Conservation (phyloP, 2,797 vertebrate genomes). For the Carduelis carduelis region DNA sequence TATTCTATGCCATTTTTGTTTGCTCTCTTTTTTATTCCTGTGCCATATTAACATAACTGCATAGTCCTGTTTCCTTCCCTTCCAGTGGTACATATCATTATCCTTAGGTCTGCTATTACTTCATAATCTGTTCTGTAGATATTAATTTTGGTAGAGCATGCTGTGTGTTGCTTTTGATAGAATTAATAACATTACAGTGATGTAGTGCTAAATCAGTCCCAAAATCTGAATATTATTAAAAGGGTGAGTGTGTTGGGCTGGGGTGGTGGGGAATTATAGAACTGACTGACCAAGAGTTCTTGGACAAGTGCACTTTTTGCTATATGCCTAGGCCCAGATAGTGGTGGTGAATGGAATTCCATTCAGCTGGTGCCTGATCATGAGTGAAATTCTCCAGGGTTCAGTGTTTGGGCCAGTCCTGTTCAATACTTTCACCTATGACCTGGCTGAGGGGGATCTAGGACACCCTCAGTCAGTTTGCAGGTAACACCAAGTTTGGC, state of each 20-base stretch:
- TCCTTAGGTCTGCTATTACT: not conserved
- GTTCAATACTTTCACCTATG: not conserved
- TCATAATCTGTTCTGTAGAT: not conserved
- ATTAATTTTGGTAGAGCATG: not conserved
- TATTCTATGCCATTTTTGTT: not conserved
- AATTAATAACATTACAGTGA: not conserved
- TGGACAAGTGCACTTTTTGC: not conserved
- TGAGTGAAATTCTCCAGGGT: not conserved
- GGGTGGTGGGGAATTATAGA: not conserved
- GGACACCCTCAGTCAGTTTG: not conserved
- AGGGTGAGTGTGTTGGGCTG: not conserved
- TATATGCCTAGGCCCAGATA: not conserved
- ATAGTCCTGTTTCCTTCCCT: not conserved
- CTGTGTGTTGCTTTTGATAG: not conserved
- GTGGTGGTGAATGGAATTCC: not conserved
- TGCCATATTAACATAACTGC: not conserved
- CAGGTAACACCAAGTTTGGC: fast-evolving
- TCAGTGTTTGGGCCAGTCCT: not conserved
- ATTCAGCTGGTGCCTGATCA: not conserved
- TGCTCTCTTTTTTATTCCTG: not conserved
- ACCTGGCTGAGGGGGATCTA: not conserved
- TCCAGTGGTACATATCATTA: not conserved
- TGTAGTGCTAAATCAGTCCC: not conserved
- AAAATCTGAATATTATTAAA: not conserved
- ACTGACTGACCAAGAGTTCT: not conserved